Evolutionary conservation across 2,888 invertebrate genomes (phyloP).

Genomic region (Tanypteryx hageni): DNA sequence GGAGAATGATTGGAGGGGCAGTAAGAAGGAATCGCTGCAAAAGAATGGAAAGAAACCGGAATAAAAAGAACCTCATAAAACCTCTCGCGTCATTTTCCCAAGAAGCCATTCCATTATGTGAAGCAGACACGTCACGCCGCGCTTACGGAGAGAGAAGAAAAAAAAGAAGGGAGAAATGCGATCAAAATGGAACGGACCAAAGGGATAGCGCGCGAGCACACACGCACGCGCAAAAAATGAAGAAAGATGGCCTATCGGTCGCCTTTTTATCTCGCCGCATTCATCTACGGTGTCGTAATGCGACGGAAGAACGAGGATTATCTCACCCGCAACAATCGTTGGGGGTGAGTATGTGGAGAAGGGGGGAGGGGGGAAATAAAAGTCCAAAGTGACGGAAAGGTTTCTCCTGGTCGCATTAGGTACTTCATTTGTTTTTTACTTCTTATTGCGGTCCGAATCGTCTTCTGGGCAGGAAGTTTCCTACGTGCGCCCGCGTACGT

Average conservation of each 20-base stretch:
- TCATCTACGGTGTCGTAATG: slow-evolving; percentile 38
- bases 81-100: too few relatives aligned
- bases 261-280: slow-evolving; percentile 40
- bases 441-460: too few relatives aligned
- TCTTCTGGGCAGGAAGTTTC: too few relatives aligned
- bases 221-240: background rate
- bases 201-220: background rate
- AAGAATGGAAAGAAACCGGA: background rate
- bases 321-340: slow-evolving; percentile 18
- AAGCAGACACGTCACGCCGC: too few relatives aligned
- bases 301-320: slow-evolving; percentile 25
- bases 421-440: too few relatives aligned
- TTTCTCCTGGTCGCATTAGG: too few relatives aligned
- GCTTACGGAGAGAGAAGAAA: too few relatives aligned
- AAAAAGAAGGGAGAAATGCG: background rate
- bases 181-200: background rate
- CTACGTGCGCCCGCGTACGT: too few relatives aligned
- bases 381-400: too few relatives aligned
- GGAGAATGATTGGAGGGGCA: background rate
- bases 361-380: too few relatives aligned
- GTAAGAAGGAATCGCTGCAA: background rate
- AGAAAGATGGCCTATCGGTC: background rate
- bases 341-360: too few relatives aligned
- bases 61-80: background rate
- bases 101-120: too few relatives aligned